Base-by-base conservation (phyloP, 2,888 invertebrate genomes). In the Agrotis segetum region DNA sequence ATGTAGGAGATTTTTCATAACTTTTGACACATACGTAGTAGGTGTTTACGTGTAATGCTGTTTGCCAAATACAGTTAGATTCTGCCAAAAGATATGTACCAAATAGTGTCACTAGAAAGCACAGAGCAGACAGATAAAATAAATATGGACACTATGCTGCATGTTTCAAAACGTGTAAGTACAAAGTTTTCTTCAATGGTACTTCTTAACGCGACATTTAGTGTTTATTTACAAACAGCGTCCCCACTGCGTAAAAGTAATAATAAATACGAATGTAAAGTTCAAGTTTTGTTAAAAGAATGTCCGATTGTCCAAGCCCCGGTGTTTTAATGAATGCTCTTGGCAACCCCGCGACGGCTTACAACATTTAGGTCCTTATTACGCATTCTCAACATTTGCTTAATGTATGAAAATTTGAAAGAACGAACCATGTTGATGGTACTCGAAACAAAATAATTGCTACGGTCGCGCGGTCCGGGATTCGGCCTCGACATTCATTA, bases 361-460 rank as follows among this genome's bases (percentile, higher is more conserved):
- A 92, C 92, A 95, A 93, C 92, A 93, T 93, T 95, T 94, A 93
- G 91, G 89, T 89, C 92, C 94, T 95, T 95, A 95, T 96, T 96
- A 94, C 93, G 93, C 90, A 95, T 95, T 95, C 94, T 95, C 93
- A 93, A 93, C 94, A 95, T 95, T 96, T 94, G 94, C 93, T 91
- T 96, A 96, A 96, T 95, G 94, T 95, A 95, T 95, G 95, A 96
- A 95, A 94, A 96, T 96, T 95, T 94, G 89, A 94, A 96, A 96
- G 95, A 96, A 95, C 94, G 93, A 92, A 94, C 94, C 94, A 93
- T 93, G 96, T 94, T 95, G 96, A 96, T 96, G 96, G 94, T 91
- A 93, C 96, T 96, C 95, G 91, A 96, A 95, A 96, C 95, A 94
- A 95, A 95, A 96, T 96, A 96, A 96, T 96, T 96, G 95, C 94